Percentiles rank a stretch among this genome's conserved stretches.
Evolutionary conservation across 23 tunicate species (phyloP).

Genomic region (Styela clava): DNA sequence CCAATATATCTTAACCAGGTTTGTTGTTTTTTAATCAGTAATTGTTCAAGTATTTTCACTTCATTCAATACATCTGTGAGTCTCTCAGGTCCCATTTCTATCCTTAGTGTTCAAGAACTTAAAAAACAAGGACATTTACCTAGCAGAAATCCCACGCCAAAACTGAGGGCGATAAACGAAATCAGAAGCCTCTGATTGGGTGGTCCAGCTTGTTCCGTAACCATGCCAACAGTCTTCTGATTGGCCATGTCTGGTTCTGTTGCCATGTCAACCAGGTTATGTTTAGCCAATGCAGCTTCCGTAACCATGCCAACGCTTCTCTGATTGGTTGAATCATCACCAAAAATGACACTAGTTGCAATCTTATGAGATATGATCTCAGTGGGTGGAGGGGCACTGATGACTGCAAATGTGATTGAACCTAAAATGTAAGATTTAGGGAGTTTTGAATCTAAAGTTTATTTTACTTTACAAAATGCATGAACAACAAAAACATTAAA

Average conservation of each 20-base stretch:
- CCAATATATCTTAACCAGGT: no score
- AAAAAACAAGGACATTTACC: not conserved
- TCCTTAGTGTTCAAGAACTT: no score
- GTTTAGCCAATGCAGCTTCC: not conserved
- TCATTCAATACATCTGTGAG: no score
- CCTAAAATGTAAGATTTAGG: not conserved
- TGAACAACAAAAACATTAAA: no score
- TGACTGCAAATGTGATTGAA: not conserved
- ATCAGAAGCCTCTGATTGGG: not conserved
- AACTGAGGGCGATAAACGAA: constrained; percentile 1
- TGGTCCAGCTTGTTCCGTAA: not conserved
- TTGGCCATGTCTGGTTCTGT: not conserved
- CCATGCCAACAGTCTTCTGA: constrained; percentile 3
- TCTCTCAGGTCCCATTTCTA: no score
- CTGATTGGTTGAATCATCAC: not conserved
- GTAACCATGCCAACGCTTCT: constrained; percentile 2
- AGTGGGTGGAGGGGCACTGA: not conserved
- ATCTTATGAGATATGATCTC: not conserved
- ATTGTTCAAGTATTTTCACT: no score
- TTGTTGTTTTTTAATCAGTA: no score
- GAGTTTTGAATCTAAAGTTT: no score
- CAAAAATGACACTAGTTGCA: not conserved
- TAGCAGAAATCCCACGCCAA: constrained; percentile 8
- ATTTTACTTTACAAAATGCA: no score
- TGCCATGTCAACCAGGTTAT: not conserved